Evolutionary conservation across 2,888 invertebrate species (phyloP).

Genomic region (Scaptomyza flava): DNA sequence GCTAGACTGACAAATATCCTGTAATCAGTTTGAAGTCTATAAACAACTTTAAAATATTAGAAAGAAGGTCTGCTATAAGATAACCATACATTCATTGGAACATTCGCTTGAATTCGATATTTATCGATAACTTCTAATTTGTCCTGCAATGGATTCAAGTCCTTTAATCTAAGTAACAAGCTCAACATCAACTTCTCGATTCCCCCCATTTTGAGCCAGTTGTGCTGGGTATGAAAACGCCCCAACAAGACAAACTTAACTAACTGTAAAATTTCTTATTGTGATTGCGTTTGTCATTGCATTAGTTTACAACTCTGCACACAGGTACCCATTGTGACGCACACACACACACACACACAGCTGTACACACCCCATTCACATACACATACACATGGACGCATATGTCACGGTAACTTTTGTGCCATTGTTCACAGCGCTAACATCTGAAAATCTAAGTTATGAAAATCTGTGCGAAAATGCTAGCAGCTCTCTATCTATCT

Average conservation of each 20-base stretch:
- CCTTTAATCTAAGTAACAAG: too few relatives aligned
- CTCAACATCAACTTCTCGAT: neutral
- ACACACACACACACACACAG: constrained; percentile 19
- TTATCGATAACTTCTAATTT: too few relatives aligned
- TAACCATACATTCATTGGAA: too few relatives aligned
- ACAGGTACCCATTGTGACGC: constrained; percentile 43
- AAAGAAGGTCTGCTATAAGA: too few relatives aligned
- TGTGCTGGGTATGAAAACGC: constrained; percentile 27
- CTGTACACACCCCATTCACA: neutral
- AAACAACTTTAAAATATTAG: too few relatives aligned
- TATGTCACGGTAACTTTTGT: constrained; percentile 53
- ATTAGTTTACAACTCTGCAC: constrained; percentile 77
- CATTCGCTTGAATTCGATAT: too few relatives aligned
- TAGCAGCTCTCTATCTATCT: constrained; percentile 23
- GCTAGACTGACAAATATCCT: neutral
- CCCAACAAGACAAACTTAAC: constrained; percentile 76
- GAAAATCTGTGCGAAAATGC: constrained; percentile 76
- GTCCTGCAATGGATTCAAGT: too few relatives aligned
- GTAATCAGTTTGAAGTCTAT: too few relatives aligned
- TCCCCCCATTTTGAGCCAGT: neutral
- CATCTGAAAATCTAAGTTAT: constrained; percentile 70
- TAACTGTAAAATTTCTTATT: constrained; percentile 79
- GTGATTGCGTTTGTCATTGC: constrained; percentile 80
- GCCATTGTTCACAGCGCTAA: constrained; percentile 52
- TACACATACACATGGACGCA: constrained; percentile 27